phyloP scores from a whole-genome alignment of 1,140 invertebrate genomes.

The Lanistes nyassanus region DNA sequence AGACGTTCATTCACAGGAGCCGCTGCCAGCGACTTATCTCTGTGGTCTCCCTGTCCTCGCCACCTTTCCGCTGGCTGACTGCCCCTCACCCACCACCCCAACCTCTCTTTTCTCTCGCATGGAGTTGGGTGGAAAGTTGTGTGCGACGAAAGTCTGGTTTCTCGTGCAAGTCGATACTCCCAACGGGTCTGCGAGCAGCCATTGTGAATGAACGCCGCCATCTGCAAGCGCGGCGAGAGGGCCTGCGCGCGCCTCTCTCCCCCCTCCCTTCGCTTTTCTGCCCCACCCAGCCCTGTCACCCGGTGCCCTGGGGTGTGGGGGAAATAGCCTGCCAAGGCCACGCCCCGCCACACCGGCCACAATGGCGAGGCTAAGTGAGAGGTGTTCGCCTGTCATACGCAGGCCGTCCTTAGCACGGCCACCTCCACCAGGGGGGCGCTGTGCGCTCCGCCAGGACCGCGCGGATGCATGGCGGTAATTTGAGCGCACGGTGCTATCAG shows the following conservation, averaged over 20 bases:
- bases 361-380: constrained; percentile 2
- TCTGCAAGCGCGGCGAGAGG: background rate
- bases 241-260: no score
- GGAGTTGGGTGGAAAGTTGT: background rate
- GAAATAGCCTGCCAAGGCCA: constrained; percentile 31
- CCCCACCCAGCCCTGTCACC: background rate
- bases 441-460: background rate
- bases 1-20: no score
- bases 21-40: no score
- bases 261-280: background rate
- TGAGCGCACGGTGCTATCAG: no score
- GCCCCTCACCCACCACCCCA: no score
- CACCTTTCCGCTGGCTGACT: no score
- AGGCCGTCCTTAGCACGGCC: background rate
- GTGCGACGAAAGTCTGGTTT: no score
- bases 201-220: background rate
- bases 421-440: no score
- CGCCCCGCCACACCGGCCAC: constrained; percentile 12
- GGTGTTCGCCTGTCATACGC: constrained; percentile 22
- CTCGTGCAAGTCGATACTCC: constrained; percentile 2
- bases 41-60: no score
- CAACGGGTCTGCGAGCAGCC: background rate
- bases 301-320: constrained; percentile 6
- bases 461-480: background rate
- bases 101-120: no score